A percentile compares a stretch with the other conserved stretches of the same genome.
Conservation (phyloP, 2,113 vertebrate genomes). For the Pan paniscus region DNA sequence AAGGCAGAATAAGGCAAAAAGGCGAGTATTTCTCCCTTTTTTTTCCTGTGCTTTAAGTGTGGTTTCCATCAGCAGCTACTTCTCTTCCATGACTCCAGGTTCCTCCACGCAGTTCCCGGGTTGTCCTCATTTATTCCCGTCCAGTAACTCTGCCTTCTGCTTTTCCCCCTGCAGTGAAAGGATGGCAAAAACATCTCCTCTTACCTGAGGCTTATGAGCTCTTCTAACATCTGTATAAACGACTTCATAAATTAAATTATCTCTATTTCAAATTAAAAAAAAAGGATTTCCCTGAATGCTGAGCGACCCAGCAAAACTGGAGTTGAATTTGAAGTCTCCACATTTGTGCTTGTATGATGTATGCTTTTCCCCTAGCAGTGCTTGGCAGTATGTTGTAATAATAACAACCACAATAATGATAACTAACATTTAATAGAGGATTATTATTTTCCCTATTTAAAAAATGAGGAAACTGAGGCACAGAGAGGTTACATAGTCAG, state of each 20-base stretch:
- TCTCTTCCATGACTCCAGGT: neutral
- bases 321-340: neutral
- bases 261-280: neutral
- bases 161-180: too few relatives aligned
- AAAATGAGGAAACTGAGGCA: neutral
- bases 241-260: neutral
- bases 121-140: neutral
- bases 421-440: neutral
- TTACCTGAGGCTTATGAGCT: neutral
- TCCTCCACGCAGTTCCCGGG: neutral
- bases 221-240: neutral
- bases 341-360: rapidly evolving
- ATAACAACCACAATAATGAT: neutral
- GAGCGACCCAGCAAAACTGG: neutral
- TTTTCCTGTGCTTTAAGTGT: neutral
- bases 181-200: neutral
- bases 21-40: too few relatives aligned
- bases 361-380: too few relatives aligned
- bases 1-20: neutral
- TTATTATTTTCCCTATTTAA: neutral
- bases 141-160: neutral
- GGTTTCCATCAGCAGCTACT: neutral
- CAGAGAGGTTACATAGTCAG: neutral
- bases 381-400: neutral
- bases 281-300: neutral